phyloP scores from a whole-genome alignment of 30 jellyfish, hydroid and myxozoan genomes.

The Rhopilema esculentum region DNA sequence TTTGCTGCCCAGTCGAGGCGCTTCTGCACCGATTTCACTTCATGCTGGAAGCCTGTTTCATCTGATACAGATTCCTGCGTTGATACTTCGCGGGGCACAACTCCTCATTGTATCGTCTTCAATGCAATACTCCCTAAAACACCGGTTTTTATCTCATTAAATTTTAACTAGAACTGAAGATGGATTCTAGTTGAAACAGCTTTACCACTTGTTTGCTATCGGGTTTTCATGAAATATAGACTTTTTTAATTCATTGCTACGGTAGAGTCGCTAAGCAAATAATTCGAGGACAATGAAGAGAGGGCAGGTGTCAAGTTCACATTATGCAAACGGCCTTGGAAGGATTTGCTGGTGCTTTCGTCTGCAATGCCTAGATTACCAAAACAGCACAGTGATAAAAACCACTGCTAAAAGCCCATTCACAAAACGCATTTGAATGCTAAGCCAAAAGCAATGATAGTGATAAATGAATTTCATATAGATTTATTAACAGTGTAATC shows the following conservation, averaged over 20 bases:
- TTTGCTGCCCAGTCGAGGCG: background rate
- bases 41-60: background rate
- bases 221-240: background rate
- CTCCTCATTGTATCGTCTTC: background rate
- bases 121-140: background rate
- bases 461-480: background rate
- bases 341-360: background rate
- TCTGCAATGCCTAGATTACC: background rate
- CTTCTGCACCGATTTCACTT: background rate
- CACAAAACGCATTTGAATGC: background rate
- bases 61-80: background rate
- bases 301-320: background rate
- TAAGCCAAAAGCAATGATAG: background rate
- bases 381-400: background rate
- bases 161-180: background rate
- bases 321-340: background rate
- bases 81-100: background rate
- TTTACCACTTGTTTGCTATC: slow-evolving; percentile 31
- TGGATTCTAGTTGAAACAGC: slow-evolving; percentile 27
- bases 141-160: background rate
- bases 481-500: too few species aligned
- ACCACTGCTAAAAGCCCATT: background rate
- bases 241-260: background rate
- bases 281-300: background rate
- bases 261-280: background rate